Conservation (phyloP, 2,113 vertebrate species). For the Xyliphius kryptos region DNA sequence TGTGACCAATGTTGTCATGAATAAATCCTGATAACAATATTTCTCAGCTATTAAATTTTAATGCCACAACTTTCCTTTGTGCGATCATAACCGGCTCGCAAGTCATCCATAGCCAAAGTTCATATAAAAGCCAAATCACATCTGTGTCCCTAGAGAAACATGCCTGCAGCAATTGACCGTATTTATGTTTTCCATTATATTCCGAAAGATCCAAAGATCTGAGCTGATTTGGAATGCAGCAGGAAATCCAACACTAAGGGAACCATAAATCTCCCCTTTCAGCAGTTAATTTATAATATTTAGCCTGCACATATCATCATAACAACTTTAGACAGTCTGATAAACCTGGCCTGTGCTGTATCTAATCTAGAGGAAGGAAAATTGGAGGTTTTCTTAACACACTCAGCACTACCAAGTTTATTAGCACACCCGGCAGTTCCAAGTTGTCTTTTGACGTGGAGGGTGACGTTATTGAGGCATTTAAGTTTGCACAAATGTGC, state of each 20-base stretch:
- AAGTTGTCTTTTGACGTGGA: constrained; percentile 46
- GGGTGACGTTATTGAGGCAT: constrained; percentile 43
- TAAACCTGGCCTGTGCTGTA: constrained; percentile 9
- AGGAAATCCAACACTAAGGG: constrained; percentile 8
- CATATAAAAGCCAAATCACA: constrained; percentile 25
- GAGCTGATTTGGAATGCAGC: constrained; percentile 33
- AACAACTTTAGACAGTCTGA: constrained; percentile 33
- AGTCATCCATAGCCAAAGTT: constrained; percentile 24
- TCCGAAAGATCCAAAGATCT: constrained; percentile 24
- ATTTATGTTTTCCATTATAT: constrained; percentile 17
- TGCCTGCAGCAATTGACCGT: constrained; percentile 23
- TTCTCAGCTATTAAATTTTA: constrained; percentile 13
- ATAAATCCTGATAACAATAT: constrained; percentile 17
- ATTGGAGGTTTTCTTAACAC: constrained; percentile 36
- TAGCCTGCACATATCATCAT: constrained; percentile 32
- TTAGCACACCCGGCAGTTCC: no score
- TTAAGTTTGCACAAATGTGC: constrained; percentile 45
- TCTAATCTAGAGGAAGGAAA: constrained; percentile 15
- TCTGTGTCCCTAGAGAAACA: constrained; percentile 23
- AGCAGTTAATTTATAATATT: constrained; percentile 33
- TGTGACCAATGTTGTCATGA: no score
- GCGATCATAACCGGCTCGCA: constrained; percentile 10
- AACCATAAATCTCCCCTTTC: constrained; percentile 36
- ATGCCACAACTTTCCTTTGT: constrained; percentile 7
- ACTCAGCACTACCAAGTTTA: constrained; percentile 39